A percentile compares a stretch with the other conserved stretches of the same genome.
Conservation (phyloP, 2,113 vertebrate species). For the Raja brachyura region DNA sequence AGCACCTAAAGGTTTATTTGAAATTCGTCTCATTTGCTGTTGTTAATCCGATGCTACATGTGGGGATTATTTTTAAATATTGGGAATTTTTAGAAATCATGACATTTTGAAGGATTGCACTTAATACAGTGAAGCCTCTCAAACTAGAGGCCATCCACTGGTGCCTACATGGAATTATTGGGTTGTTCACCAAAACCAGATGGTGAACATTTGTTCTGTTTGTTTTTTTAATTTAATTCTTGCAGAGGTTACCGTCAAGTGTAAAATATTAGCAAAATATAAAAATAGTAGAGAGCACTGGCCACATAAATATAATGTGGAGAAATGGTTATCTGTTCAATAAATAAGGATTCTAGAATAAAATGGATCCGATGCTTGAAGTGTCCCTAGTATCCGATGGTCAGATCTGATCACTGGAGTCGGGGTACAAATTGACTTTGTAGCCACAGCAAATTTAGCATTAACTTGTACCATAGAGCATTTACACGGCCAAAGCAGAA, state of each 20-base stretch:
- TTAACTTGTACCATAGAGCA: background rate
- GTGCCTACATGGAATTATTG: background rate
- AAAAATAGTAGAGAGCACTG: too few species aligned
- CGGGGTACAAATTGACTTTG: background rate
- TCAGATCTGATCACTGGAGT: background rate
- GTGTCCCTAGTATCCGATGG: background rate
- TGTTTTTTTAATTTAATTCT: background rate
- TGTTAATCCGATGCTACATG: background rate
- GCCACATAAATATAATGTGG: background rate
- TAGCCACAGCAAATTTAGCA: background rate
- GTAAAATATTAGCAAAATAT: background rate
- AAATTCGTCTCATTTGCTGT: background rate
- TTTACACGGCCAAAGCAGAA: too few species aligned
- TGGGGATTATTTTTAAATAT: background rate
- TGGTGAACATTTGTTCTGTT: background rate
- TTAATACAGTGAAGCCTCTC: background rate
- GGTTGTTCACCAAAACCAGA: background rate
- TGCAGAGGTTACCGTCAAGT: background rate
- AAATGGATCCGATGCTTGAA: too few species aligned
- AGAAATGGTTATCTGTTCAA: too few species aligned
- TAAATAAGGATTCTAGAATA: too few species aligned
- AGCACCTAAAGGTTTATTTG: background rate
- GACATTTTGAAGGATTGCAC: background rate
- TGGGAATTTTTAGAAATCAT: background rate
- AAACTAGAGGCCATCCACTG: background rate